These are phyloP conservation scores for Nomada lathburiana DNA, from an alignment of 2,888 invertebrate species.

Conservation along the genomic window DNA sequence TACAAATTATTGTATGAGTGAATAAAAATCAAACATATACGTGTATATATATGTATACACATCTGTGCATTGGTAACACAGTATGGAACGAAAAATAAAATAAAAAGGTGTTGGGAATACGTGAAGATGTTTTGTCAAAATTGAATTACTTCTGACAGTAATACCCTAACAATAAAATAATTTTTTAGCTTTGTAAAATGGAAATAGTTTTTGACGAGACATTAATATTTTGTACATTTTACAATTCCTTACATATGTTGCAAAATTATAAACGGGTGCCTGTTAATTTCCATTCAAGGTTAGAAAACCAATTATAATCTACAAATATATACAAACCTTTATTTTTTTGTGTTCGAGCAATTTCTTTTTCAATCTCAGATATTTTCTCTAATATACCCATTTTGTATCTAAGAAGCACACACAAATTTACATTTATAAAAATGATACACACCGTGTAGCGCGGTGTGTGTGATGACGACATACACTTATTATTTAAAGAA, in stretches of 20 bases:
- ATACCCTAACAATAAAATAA: neutral
- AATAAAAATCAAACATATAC: neutral
- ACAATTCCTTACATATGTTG: conserved; percentile 21
- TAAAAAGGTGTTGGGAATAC: neutral
- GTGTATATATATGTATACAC: too few species aligned
- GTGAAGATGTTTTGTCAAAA: neutral
- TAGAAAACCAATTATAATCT: conserved; percentile 33
- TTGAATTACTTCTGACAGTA: neutral
- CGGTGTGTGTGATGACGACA: conserved; percentile 18
- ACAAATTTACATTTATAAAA: conserved; percentile 52
- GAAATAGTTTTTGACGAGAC: neutral
- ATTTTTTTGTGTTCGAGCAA: conserved; percentile 99
- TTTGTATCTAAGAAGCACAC: conserved; percentile 34
- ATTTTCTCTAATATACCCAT: conserved; percentile 99
- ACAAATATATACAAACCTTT: conserved; percentile 90
- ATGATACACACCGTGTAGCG: conserved; percentile 23
- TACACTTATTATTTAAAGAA: conserved; percentile 5
- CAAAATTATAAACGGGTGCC: conserved; percentile 13
- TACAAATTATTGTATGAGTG: neutral
- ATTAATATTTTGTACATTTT: neutral
- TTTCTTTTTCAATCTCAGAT: conserved; percentile 99
- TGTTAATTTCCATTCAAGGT: conserved; percentile 34
- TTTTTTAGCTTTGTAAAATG: neutral
- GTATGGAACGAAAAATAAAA: neutral
- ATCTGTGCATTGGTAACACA: neutral